These are phyloP conservation scores for Gadus macrocephalus DNA, from an alignment of 2,113 vertebrate species.

Conservation along the genomic window DNA sequence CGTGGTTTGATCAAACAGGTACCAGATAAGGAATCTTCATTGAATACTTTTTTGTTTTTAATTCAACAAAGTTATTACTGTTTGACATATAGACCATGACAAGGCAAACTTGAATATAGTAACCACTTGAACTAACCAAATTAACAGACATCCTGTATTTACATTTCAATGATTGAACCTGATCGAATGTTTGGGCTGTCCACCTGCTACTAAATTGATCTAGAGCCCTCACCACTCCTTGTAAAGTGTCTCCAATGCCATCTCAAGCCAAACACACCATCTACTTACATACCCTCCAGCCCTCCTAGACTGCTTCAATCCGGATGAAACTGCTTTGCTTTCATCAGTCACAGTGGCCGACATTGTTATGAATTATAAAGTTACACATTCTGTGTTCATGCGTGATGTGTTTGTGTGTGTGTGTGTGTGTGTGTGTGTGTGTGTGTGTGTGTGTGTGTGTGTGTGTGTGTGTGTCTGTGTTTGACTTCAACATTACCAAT, in stretches of 20 bases:
- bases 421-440: not conserved
- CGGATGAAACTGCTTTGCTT: conserved; percentile 67
- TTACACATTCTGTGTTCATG: conserved; percentile 17
- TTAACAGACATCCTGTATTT: no score
- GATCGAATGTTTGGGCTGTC: no score
- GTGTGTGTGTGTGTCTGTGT: not conserved
- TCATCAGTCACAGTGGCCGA: conserved; percentile 39
- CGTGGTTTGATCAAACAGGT: no score
- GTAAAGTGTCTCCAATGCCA: conserved; percentile 8
- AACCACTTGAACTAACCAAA: no score
- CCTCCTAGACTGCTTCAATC: conserved; percentile 61
- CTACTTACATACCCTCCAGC: conserved; percentile 30
- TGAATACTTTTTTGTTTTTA: no score
- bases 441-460: conserved; percentile 1
- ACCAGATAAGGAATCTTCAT: no score
- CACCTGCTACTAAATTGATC: no score
- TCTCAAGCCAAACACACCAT: conserved; percentile 7
- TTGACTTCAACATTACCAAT: not conserved
- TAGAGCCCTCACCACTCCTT: no score
- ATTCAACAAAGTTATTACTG: no score
- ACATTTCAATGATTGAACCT: no score
- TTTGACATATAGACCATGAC: no score
- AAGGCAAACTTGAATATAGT: no score
- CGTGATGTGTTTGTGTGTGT: not conserved
- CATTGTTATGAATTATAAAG: conserved; percentile 24